A percentile compares a stretch with the other conserved stretches of the same genome.
These are phyloP conservation scores for Musca vetustissima DNA, from an alignment of 1,140 invertebrate species.

Conservation along the genomic window DNA sequence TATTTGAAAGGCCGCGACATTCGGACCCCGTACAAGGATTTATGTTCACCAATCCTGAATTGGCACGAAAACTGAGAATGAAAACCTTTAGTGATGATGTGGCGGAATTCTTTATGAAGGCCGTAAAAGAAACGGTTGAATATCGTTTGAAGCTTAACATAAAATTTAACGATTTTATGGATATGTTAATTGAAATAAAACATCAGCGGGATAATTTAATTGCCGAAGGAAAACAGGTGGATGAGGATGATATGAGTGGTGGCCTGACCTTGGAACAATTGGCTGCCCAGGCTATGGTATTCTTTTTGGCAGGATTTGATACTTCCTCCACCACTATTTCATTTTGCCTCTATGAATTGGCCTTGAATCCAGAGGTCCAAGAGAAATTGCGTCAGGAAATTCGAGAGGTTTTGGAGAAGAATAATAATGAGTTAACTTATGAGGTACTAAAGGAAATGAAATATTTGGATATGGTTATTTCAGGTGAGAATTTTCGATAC, in stretches of 20 bases:
- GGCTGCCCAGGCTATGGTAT: constrained; percentile 50
- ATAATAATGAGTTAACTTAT: constrained; percentile 59
- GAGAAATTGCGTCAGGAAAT: constrained; percentile 63
- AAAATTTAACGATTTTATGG: constrained; percentile 60
- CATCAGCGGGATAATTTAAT: constrained; percentile 48
- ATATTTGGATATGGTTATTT: constrained; percentile 61
- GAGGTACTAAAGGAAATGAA: constrained; percentile 60
- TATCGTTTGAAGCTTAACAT: constrained; percentile 58
- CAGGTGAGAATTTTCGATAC: constrained; percentile 40
- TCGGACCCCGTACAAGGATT: constrained; percentile 24
- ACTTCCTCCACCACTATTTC: constrained; percentile 63
- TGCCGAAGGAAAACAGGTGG: neutral
- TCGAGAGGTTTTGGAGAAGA: constrained; percentile 46
- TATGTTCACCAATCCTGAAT: constrained; percentile 32
- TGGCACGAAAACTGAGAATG: constrained; percentile 32
- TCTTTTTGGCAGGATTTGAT: constrained; percentile 68
- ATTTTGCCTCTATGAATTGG: constrained; percentile 62
- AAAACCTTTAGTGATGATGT: constrained; percentile 50
- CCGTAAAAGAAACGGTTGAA: constrained; percentile 56
- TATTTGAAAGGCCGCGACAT: constrained; percentile 36
- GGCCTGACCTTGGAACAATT: constrained; percentile 46
- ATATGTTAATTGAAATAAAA: constrained; percentile 61
- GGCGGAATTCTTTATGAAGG: constrained; percentile 57
- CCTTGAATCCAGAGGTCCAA: constrained; percentile 64
- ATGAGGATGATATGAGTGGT: constrained; percentile 31